Evolutionary conservation across 2,888 invertebrate species (phyloP).

Genomic region (Dicyrtomina minuta): DNA sequence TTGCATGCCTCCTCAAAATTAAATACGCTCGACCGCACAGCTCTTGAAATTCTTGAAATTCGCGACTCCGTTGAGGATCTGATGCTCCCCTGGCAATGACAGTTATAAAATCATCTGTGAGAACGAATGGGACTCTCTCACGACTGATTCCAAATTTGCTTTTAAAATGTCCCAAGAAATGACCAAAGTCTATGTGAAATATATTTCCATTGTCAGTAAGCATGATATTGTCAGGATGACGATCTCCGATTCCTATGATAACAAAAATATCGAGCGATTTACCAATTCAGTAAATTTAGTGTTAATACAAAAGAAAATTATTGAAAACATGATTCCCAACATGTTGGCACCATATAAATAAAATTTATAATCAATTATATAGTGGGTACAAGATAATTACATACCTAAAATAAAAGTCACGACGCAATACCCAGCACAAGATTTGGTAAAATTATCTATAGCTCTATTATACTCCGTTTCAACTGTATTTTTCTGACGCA

Average conservation of each 20-base stretch:
- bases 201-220: conserved; percentile 63
- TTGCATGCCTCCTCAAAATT: conserved; percentile 60
- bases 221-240: conserved; percentile 67
- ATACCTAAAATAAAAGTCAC: conserved; percentile 63
- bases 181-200: conserved; percentile 67
- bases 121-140: conserved; percentile 65
- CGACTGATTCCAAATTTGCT: conserved; percentile 65
- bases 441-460: conserved; percentile 63
- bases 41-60: conserved; percentile 61
- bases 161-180: too few species aligned
- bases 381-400: too few species aligned
- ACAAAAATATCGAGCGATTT: too few species aligned
- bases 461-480: conserved; percentile 60
- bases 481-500: conserved; percentile 58
- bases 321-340: too few species aligned
- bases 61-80: conserved; percentile 60
- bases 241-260: conserved; percentile 60
- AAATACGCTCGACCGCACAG: conserved; percentile 63
- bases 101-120: conserved; percentile 63
- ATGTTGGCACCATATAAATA: too few species aligned
- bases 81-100: conserved; percentile 64
- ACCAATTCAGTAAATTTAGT: too few species aligned
- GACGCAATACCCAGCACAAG: conserved; percentile 66
- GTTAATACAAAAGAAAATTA: neutral
- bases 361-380: too few species aligned